phyloP scores from a whole-genome alignment of 2,888 invertebrate species.

The Schizaphis graminum region DNA sequence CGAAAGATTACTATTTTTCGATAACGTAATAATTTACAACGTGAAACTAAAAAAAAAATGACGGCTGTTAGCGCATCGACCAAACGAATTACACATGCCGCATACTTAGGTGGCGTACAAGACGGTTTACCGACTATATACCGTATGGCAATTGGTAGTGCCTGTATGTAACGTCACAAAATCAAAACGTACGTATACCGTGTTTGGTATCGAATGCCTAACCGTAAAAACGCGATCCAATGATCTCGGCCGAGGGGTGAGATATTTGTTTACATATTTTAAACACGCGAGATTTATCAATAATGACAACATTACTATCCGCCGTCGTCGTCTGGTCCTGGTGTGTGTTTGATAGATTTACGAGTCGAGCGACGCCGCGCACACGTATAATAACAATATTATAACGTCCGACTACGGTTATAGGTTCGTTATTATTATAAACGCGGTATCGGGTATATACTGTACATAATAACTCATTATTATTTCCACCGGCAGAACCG shows the following conservation, averaged over 20 bases:
- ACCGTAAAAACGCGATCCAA: neutral
- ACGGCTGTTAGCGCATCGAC: neutral
- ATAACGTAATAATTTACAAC: neutral
- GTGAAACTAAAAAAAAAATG: neutral
- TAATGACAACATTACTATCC: neutral
- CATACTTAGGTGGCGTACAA: neutral
- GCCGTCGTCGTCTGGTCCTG: neutral
- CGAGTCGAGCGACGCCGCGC: neutral
- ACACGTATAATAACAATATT: neutral
- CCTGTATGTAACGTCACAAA: neutral
- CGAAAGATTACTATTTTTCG: neutral
- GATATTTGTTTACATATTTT: neutral
- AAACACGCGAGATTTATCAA: neutral
- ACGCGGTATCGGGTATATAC: too few relatives aligned
- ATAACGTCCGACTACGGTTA: neutral
- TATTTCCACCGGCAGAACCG: neutral
- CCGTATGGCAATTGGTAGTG: neutral
- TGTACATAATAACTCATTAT: neutral
- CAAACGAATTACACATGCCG: neutral
- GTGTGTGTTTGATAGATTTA: neutral
- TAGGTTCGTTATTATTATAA: neutral
- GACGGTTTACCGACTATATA: neutral
- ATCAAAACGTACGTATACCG: neutral
- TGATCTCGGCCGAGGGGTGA: neutral
- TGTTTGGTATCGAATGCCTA: neutral